A percentile compares a stretch with the other conserved stretches of the same genome.
These are phyloP conservation scores for Zophobas atratus DNA, from an alignment of 1,140 invertebrate species.

Conservation along the genomic window DNA sequence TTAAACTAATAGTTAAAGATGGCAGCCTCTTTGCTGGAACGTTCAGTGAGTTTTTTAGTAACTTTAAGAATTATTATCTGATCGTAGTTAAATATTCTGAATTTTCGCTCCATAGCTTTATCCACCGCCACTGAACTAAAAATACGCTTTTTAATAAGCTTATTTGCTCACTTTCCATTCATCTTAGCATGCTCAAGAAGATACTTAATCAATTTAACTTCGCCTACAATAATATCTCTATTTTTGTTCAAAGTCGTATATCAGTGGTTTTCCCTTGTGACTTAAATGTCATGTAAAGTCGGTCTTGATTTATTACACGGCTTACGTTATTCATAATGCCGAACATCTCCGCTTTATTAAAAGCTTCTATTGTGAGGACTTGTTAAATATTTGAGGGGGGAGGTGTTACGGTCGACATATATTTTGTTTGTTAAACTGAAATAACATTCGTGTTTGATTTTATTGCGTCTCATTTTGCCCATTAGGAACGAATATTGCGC, in stretches of 20 bases:
- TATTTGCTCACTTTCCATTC: too few species aligned
- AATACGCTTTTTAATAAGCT: too few species aligned
- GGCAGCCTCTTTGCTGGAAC: too few species aligned
- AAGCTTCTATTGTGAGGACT: background rate
- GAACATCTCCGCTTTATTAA: conserved; percentile 2
- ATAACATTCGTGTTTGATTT: conserved; percentile 11
- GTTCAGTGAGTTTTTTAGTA: too few species aligned
- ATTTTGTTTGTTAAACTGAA: background rate
- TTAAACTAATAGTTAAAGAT: too few species aligned
- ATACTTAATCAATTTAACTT: too few species aligned
- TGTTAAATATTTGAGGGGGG: conserved; percentile 3
- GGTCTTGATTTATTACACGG: background rate
- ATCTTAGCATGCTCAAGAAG: too few species aligned
- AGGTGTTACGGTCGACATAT: conserved; percentile 15
- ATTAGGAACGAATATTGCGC: background rate
- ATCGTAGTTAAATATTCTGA: too few species aligned
- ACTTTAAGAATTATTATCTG: too few species aligned
- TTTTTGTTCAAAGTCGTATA: background rate
- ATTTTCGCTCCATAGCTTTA: too few species aligned
- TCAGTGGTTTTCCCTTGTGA: background rate
- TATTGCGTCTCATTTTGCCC: background rate
- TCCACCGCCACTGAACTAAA: too few species aligned
- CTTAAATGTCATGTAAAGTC: conserved; percentile 1
- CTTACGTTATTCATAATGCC: background rate
- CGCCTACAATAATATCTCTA: background rate